phyloP scores from a whole-genome alignment of 2,797 vertebrate genomes.

The Streptopelia turtur region DNA sequence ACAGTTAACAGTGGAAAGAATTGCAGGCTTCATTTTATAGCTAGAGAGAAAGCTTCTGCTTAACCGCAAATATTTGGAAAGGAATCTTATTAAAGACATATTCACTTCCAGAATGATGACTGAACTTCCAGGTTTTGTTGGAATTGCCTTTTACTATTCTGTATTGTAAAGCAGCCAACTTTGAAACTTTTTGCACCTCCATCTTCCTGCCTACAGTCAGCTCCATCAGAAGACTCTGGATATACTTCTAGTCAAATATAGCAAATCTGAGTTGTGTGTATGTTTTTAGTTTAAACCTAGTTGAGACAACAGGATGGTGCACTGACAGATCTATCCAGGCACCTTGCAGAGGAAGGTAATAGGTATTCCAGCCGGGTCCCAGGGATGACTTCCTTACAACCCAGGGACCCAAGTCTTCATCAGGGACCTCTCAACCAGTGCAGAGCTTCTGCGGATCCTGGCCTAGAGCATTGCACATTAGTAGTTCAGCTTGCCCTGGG shows the following conservation, averaged over 20 bases:
- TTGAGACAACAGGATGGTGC: not conserved
- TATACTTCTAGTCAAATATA: not conserved
- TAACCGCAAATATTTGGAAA: conserved; percentile 68
- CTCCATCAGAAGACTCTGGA: not conserved
- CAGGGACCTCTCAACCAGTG: not conserved
- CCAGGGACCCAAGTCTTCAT: not conserved
- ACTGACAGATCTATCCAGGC: not conserved
- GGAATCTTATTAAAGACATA: conserved; percentile 70
- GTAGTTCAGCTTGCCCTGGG: not conserved
- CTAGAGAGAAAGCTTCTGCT: not conserved
- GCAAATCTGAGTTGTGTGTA: not conserved
- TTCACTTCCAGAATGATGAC: conserved; percentile 63
- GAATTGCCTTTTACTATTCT: conserved; percentile 36
- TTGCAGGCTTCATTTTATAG: not conserved
- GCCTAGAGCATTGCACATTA: not conserved
- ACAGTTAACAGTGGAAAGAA: not conserved
- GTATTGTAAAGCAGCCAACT: conserved; percentile 1
- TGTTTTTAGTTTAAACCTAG: not conserved
- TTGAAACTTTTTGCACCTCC: conserved; percentile 24
- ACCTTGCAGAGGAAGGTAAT: not conserved
- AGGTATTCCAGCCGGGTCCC: not conserved
- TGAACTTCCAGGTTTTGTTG: conserved; percentile 71
- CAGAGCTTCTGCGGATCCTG: not conserved
- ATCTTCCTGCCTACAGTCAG: conserved; percentile 31
- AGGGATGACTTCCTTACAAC: not conserved